Evolutionary conservation across 2,888 invertebrate genomes (phyloP).

Genomic region (Lysandra coridon): DNA sequence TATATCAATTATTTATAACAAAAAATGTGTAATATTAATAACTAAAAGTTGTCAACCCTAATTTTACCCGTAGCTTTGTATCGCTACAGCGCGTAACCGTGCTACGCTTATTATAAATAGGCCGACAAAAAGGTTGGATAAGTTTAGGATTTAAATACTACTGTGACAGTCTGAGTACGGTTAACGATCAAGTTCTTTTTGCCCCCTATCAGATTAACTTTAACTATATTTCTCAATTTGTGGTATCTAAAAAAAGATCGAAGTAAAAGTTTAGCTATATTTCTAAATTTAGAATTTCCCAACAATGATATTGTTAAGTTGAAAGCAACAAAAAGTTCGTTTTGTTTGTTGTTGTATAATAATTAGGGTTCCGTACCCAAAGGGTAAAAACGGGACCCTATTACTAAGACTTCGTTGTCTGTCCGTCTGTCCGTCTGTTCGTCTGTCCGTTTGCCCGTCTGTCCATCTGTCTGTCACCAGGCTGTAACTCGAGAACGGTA

Average conservation of each 20-base stretch:
- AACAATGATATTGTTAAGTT: neutral
- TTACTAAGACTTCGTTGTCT: too few species aligned
- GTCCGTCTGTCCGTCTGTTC: too few species aligned
- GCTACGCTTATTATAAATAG: conserved; percentile 21
- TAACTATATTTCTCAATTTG: neutral
- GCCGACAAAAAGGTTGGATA: conserved; percentile 14
- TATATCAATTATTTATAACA: too few species aligned
- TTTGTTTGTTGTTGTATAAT: neutral
- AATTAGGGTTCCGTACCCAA: too few species aligned
- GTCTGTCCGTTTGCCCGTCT: too few species aligned
- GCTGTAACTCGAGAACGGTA: too few species aligned
- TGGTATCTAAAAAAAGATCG: neutral
- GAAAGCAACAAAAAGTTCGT: neutral
- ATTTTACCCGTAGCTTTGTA: conserved; percentile 1
- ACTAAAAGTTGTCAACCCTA: neutral
- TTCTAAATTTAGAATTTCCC: neutral
- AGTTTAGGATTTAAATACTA: conserved; percentile 4
- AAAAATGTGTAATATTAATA: neutral
- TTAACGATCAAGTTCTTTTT: neutral
- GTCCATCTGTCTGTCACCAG: too few species aligned
- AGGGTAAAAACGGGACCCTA: too few species aligned
- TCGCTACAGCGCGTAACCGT: conserved; percentile 18
- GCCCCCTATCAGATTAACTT: neutral
- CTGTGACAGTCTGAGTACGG: neutral
- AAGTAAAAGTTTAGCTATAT: neutral